These are phyloP conservation scores for Larimichthys crocea DNA, from an alignment of 2,113 vertebrate genomes.

Conservation along the genomic window DNA sequence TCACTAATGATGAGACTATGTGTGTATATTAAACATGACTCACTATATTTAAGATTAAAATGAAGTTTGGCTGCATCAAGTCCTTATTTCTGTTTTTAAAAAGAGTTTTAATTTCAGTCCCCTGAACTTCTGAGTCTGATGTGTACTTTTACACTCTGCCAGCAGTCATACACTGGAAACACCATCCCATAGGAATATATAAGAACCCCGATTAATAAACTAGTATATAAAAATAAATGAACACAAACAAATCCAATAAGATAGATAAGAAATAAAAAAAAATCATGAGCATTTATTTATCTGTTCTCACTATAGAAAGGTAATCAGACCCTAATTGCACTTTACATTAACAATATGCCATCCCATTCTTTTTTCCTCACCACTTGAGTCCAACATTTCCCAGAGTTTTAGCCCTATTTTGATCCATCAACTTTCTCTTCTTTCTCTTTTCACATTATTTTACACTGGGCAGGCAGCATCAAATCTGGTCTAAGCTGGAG, in stretches of 20 bases:
- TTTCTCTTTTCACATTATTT: background rate
- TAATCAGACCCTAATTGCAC: too few relatives aligned
- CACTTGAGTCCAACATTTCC: background rate
- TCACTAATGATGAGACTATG: background rate
- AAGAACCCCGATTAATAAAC: too few relatives aligned
- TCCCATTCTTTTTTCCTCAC: background rate
- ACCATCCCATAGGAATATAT: too few relatives aligned
- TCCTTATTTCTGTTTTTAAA: background rate
- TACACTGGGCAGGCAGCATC: background rate
- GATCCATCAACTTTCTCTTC: too few relatives aligned
- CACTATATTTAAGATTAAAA: background rate
- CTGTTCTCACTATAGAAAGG: too few relatives aligned
- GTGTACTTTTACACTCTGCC: background rate
- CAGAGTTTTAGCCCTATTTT: background rate
- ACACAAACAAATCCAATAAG: too few relatives aligned
- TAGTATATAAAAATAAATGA: too few relatives aligned
- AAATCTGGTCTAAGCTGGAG: background rate
- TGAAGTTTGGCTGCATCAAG: background rate
- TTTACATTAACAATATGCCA: background rate
- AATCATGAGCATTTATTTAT: too few relatives aligned
- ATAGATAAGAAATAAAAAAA: too few relatives aligned
- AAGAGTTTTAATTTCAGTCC: background rate
- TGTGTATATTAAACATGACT: background rate
- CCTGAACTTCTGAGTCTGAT: background rate
- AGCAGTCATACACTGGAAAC: too few relatives aligned